A percentile compares a stretch with the other conserved stretches of the same genome.
Evolutionary conservation across 30 jellyfish, hydroid and myxozoan genomes (phyloP).

Genomic region (Clytia hemisphaerica): DNA sequence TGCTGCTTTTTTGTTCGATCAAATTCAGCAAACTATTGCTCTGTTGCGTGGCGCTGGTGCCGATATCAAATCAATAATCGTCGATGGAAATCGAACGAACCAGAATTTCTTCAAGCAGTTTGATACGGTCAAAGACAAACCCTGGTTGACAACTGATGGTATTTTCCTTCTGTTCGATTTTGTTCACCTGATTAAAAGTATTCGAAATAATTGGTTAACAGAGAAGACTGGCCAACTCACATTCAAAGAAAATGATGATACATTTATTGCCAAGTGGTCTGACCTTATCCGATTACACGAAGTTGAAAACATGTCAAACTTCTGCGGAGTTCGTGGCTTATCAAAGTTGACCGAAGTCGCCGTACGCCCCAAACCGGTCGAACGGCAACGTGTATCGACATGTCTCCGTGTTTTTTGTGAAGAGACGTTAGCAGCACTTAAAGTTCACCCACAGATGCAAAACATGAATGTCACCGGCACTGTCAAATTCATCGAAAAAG

Average conservation of each 20-base stretch:
- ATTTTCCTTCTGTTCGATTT: conserved; percentile 2
- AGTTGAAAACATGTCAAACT: not conserved
- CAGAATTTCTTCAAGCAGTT: not conserved
- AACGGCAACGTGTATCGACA: conserved; percentile 22
- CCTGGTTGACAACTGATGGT: not conserved
- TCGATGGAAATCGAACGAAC: not conserved
- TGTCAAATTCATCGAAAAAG: too few relatives aligned
- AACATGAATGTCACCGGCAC: too few relatives aligned
- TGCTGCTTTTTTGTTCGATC: too few relatives aligned
- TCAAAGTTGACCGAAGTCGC: conserved; percentile 9
- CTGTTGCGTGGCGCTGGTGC: not conserved
- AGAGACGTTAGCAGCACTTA: conserved; percentile 22
- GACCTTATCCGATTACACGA: not conserved
- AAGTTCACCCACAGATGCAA: too few relatives aligned
- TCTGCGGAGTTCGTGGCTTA: not conserved
- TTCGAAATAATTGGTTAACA: conserved; percentile 22
- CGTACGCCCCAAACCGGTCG: conserved; percentile 8
- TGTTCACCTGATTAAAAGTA: conserved; percentile 7
- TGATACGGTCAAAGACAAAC: not conserved
- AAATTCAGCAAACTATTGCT: too few relatives aligned
- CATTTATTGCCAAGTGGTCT: conserved; percentile 18
- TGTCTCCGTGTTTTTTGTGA: conserved; percentile 23
- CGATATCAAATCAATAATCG: not conserved
- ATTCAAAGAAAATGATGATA: not conserved
- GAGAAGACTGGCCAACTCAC: not conserved